Evolutionary conservation across 2,797 vertebrate species (phyloP), one percentile per base, ranked within the genome.

Genomic region (Chrosomus eos): DNA sequence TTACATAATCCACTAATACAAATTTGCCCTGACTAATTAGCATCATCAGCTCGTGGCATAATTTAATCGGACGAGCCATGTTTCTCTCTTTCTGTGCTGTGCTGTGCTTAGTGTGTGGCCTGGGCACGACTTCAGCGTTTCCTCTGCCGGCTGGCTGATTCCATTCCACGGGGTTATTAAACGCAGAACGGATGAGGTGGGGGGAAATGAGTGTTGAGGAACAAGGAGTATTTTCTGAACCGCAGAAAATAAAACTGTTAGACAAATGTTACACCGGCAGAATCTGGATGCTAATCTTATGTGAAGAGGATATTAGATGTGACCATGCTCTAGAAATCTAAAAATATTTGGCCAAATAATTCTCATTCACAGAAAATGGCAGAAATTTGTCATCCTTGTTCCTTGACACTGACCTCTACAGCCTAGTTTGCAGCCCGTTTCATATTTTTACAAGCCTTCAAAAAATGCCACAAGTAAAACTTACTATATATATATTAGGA

Each of bases 21-120:
- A 93, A 95, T 95, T 95, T 93, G 93, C 94, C 91, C 93, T 89
- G 91, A 91, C 94, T 96, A 95, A 96, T 96, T 95, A 96, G 91
- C 93, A 91, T 94, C 90, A 93, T 93, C 94, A 93, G 90, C 89
- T 93, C 88, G 91, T 93, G 89, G 88, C 92, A 90, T 94, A 94
- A 95, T 95, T 86, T 88, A 91, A 94, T 91, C 91, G 90, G 95
- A 95, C 94, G 90, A 71, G 92, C 85, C 92, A 92, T 93, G 90
- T 86, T 87, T 91, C 90, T 92, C 90, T 93, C 91, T 74, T 81
- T 83, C 28, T 84, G 26, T 51, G 14, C 90, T 92, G 82, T 43
- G 87, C 86, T 92, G 83, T 38, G 87, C 86, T 74, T 83, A 78
- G 87, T 84, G 79, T 51, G 70, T 53, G 77, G 87, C 28, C 8